phyloP scores from a whole-genome alignment of 2,113 vertebrate genomes.

The Amazona guildingii region DNA sequence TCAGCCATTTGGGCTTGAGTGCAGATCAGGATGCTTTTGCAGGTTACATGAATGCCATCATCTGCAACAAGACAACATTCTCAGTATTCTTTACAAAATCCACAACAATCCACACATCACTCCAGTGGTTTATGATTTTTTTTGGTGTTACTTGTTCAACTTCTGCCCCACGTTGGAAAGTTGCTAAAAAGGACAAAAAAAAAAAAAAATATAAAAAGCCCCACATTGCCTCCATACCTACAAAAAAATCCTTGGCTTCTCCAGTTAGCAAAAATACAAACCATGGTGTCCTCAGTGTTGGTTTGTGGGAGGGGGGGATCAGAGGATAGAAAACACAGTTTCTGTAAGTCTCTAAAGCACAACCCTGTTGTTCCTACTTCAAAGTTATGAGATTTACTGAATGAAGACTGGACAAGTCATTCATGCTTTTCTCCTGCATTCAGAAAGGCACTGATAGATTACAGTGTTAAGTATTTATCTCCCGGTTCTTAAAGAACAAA shows the following conservation, averaged over 20 bases:
- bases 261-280: conserved; percentile 81
- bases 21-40: conserved; percentile 45
- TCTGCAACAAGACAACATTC: conserved; percentile 62
- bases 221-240: conserved; percentile 50
- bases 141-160: conserved; percentile 53
- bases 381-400: conserved; percentile 70
- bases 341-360: conserved; percentile 81
- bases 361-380: conserved; percentile 79
- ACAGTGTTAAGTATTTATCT: conserved; percentile 76
- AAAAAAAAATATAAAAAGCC: not conserved
- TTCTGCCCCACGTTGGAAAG: not conserved
- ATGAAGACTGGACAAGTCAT: conserved; percentile 77
- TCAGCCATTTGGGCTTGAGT: conserved; percentile 63
- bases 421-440: conserved; percentile 82
- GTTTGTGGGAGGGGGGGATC: conserved; percentile 54
- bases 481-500: conserved; percentile 76
- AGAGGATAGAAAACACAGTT: conserved; percentile 83
- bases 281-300: conserved; percentile 71
- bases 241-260: conserved; percentile 75
- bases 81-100: conserved; percentile 8
- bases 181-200: conserved; percentile 57
- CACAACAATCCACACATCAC: conserved; percentile 51
- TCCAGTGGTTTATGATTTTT: conserved; percentile 44
- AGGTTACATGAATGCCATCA: conserved; percentile 48
- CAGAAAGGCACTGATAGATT: conserved; percentile 81